phyloP scores from a whole-genome alignment of 1,140 invertebrate species.

The Argopecten irradians region DNA sequence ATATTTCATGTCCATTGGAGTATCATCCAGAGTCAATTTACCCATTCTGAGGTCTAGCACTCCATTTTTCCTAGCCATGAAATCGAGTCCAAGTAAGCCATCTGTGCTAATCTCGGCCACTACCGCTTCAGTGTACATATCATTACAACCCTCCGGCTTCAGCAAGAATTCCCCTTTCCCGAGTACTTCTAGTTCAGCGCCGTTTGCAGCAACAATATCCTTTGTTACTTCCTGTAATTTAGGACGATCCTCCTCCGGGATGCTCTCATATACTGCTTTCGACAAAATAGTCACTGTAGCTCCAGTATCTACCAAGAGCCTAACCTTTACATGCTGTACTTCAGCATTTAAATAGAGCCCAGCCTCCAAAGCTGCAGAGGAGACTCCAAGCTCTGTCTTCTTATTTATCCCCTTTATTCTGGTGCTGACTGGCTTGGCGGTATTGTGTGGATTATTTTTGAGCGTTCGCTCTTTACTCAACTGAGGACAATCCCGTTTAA shows the following conservation, averaged over 20 bases:
- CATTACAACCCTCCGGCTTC: not conserved
- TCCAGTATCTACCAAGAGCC: conserved; percentile 14
- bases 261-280: not conserved
- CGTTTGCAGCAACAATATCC: not conserved
- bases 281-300: not conserved
- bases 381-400: not conserved
- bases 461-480: not conserved
- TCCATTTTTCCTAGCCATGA: not conserved
- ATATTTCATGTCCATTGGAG: not conserved
- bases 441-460: not conserved
- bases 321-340: not conserved
- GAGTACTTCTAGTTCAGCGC: not conserved
- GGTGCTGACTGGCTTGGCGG: not conserved
- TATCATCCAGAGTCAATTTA: not conserved
- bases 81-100: not conserved
- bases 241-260: not conserved
- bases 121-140: not conserved
- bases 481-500: not conserved
- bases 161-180: not conserved
- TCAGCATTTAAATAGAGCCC: not conserved
- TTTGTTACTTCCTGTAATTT: not conserved
- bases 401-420: not conserved
- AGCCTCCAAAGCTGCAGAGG: not conserved
- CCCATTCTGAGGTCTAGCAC: not conserved
- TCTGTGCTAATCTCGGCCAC: not conserved